phyloP scores from a whole-genome alignment of 1,140 invertebrate species.

The Sinonovacula constricta region DNA sequence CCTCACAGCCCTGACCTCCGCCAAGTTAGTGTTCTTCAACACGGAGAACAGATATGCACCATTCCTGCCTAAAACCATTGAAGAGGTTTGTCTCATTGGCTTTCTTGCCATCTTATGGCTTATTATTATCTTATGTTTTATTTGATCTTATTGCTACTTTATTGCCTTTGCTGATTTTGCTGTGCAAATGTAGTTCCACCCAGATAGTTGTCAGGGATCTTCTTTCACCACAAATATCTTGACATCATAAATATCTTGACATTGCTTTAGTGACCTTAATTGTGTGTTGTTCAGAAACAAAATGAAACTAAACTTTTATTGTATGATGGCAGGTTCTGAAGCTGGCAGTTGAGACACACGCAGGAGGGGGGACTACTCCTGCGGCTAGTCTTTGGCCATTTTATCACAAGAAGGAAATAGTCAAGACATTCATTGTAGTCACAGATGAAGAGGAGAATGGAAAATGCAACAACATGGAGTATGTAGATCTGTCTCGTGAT shows the following conservation, averaged over 20 bases:
- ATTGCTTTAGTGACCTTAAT: too few relatives aligned
- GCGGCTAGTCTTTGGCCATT: slow-evolving; percentile 74
- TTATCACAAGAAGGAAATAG: slow-evolving; percentile 70
- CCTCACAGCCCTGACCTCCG: slow-evolving; percentile 71
- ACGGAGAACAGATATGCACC: slow-evolving; percentile 59
- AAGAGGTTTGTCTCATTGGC: slow-evolving; percentile 58
- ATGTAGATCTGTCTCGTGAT: background rate
- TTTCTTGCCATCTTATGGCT: too few relatives aligned
- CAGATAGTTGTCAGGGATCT: too few relatives aligned
- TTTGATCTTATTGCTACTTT: too few relatives aligned
- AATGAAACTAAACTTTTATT: too few relatives aligned
- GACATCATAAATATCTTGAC: too few relatives aligned
- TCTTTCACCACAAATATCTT: too few relatives aligned
- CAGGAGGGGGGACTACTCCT: slow-evolving; percentile 71
- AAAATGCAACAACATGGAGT: background rate
- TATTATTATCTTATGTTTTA: too few relatives aligned
- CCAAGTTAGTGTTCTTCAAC: slow-evolving; percentile 76
- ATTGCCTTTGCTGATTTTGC: too few relatives aligned
- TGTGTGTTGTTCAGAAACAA: too few relatives aligned
- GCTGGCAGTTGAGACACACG: slow-evolving; percentile 68
- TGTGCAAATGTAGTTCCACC: too few relatives aligned
- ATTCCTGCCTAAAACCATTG: slow-evolving; percentile 67
- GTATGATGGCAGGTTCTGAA: slow-evolving; percentile 68
- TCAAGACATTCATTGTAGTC: slow-evolving; percentile 77
- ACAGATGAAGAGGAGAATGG: slow-evolving; percentile 78